A percentile compares a stretch with the other conserved stretches of the same genome.
These are phyloP conservation scores for Achlya flavicornis DNA, from an alignment of 2,888 invertebrate genomes.

Conservation along the genomic window DNA sequence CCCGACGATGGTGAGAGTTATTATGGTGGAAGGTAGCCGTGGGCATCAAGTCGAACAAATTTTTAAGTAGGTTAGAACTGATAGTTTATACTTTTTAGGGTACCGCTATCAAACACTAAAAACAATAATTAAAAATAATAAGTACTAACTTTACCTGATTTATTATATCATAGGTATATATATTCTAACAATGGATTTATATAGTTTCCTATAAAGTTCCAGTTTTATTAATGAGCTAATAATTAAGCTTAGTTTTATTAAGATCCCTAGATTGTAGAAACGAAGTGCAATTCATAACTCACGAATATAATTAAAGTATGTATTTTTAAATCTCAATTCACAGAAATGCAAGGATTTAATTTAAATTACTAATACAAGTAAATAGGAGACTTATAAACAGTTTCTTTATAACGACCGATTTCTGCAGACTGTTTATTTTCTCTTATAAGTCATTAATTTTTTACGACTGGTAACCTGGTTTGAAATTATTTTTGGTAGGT, in stretches of 20 bases:
- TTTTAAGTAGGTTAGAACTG: too few species aligned
- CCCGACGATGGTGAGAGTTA: too few species aligned
- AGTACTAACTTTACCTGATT: too few species aligned
- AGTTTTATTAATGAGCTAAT: background rate
- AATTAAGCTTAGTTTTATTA: background rate
- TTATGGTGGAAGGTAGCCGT: too few species aligned
- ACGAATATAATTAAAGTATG: background rate
- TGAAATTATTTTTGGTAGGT: background rate
- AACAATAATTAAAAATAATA: too few species aligned
- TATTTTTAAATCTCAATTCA: background rate
- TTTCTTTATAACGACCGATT: background rate
- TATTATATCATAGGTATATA: too few species aligned
- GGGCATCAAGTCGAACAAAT: too few species aligned
- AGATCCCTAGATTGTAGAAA: background rate
- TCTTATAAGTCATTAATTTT: background rate
- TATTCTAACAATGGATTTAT: background rate
- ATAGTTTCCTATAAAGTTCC: background rate
- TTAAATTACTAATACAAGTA: background rate
- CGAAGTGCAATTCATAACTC: background rate
- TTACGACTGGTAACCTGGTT: background rate
- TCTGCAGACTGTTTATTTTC: background rate
- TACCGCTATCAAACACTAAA: too few species aligned
- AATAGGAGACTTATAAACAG: background rate
- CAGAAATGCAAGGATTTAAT: background rate
- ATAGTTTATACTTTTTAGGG: too few species aligned